Evolutionary conservation across 1,140 invertebrate genomes (phyloP), one percentile per base, ranked within the genome.

Genomic region (Drosophila mayri): DNA sequence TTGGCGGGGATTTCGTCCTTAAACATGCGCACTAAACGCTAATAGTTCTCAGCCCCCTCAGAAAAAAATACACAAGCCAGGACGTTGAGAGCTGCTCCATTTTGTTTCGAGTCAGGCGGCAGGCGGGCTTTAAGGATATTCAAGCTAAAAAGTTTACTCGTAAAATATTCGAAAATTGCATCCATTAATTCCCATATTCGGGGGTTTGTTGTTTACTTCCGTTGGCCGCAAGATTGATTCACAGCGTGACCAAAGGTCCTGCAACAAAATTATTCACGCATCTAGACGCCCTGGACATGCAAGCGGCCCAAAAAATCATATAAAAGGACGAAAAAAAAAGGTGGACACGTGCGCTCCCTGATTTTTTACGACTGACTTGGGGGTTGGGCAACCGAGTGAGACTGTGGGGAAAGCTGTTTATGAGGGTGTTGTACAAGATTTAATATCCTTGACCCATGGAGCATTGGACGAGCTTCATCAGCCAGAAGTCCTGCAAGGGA

Each of bases 221-320:
- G 79, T 71, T 79, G 61, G 61, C 83, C 78, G 74, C 83, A 91
- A 91, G 87, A 91, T 91, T 91, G 87, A 91, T 91, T 91, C 87
- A 91, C 88, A 91, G 87, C 87, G 71, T 91, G 87, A 88, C 88
- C 87, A 88, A 88, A 88, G 84, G 84, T 88, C 84, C 77, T 80
- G 84, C 80, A 81, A 61, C 54, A 81, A 78, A 78, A 88, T 84
- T 88, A 88, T 88, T 90, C 84, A 88, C 85, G 84, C 85, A 63
- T 88, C 85, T 79, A 67, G 44, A 11, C 20, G 18, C 25, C 57
- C 64, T 54, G 84, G 62, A 88, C 84, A 88, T 87, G 84, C 79
- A 68, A 83, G 63, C 79, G 67, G 52, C 58, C 41, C 22, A 25
- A 76, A 54, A 38, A 59, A 76, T 47, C 61, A 72, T 54, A 76